Conservation (phyloP, 2,113 vertebrate genomes). For the Semicossyphus pulcher region DNA sequence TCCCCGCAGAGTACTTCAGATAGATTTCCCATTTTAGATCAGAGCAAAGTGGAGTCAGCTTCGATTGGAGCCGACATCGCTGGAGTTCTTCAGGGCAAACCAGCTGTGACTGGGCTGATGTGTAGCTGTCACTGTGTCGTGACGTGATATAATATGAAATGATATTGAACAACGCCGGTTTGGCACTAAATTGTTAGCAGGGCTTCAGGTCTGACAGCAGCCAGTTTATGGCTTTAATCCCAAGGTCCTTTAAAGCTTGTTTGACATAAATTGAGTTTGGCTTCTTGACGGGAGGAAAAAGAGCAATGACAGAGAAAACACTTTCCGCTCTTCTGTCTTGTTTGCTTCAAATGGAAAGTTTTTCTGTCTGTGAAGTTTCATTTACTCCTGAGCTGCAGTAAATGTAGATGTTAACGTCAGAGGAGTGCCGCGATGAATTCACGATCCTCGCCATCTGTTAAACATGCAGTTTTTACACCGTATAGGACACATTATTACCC, state of each 20-base stretch:
- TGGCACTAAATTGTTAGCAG: conserved; percentile 98
- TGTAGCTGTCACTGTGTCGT: conserved; percentile 91
- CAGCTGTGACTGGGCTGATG: conserved; percentile 96
- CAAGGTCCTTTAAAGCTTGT: conserved; percentile 99
- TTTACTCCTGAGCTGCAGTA: conserved; percentile 41
- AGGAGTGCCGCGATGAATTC: background rate
- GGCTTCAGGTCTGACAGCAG: conserved; percentile 98
- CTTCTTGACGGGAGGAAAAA: conserved; percentile 84
- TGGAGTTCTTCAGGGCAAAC: conserved; percentile 98
- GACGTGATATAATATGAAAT: conserved; percentile 99
- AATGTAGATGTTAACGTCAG: conserved; percentile 65
- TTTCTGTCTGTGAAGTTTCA: conserved; percentile 64
- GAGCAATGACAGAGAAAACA: conserved; percentile 84
- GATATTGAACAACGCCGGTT: conserved; percentile 98
- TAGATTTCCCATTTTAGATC: conserved; percentile 88
- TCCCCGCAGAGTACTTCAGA: conserved; percentile 78
- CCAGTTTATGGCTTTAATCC: conserved; percentile 99
- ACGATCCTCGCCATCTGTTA: background rate
- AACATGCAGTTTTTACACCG: background rate
- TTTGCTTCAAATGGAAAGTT: conserved; percentile 91
- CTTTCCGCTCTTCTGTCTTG: conserved; percentile 84
- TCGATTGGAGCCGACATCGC: conserved; percentile 90
- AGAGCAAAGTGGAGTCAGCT: conserved; percentile 90
- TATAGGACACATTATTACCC: background rate
- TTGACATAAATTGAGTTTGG: conserved; percentile 99